Evolutionary conservation across 2,113 vertebrate species (phyloP), one percentile per base, ranked within the genome.

Genomic region (Astur gentilis): DNA sequence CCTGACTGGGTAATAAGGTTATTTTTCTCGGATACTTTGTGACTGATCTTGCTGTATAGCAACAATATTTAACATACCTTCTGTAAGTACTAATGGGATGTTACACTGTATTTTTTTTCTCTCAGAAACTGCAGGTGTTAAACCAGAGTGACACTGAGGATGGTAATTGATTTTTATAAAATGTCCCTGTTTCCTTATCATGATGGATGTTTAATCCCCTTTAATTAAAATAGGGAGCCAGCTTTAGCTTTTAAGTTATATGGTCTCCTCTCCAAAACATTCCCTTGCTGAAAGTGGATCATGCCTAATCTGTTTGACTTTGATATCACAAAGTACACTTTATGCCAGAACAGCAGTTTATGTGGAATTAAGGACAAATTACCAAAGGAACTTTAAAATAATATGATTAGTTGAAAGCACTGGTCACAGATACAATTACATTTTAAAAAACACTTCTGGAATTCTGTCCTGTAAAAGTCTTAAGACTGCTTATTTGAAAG

Each of bases 221-320:
- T 87, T 93, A 97, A 95, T 95, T 97, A 95, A 96, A 88, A 90
- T 1, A 83, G 49, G 66, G 84, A 96, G 82, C 84, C 85, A 86
- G 93, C 89, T 93, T 95, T 77, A 72, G 85, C 90, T 97, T 90
- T 95, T 87, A 95, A 92, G 92, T 93, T 95, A 32, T 45, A 83
- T 83, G 67, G 84, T 93, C 90, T 93, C 57, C 72, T 92, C 83
- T 95, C 92, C 92, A 89, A 95, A 96, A 92, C 64, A 61, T 70
- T 97, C 95, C 77, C 83, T 82, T 3, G 27, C 77, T 92, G 95
- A 50, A 92, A 93, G 90, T 95, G 92, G 92, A 93, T 97, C 95
- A 91, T 93, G 83, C 83, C 89, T 97, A 93, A 97, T 96, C 94
- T 92, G 83, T 96, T 97, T 95, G 92, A 94, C 92, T 95, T 96